Evolutionary conservation across 2,888 invertebrate genomes (phyloP).

Genomic region (Drosophila paramelanica): DNA sequence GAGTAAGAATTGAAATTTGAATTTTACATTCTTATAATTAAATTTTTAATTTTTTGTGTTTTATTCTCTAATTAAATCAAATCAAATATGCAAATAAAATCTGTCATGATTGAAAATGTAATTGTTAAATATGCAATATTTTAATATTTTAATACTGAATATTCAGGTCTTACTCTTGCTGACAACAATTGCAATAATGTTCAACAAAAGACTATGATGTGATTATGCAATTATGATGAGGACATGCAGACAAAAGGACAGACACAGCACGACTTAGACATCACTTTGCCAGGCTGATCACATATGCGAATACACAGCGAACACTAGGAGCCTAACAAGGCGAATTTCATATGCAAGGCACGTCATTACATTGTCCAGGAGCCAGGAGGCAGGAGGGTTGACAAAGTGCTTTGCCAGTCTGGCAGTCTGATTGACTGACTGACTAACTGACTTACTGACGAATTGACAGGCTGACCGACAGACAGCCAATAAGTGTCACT

Average conservation of each 20-base stretch:
- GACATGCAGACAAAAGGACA: neutral
- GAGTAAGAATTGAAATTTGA: neutral
- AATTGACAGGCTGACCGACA: slow-evolving; percentile 28
- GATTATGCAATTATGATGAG: slow-evolving; percentile 45
- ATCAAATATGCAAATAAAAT: neutral
- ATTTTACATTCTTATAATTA: no score
- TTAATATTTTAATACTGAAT: slow-evolving; percentile 2
- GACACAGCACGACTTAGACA: neutral
- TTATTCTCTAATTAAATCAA: neutral
- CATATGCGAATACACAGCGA: slow-evolving; percentile 33
- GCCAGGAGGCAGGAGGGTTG: slow-evolving; percentile 45
- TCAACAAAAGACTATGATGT: slow-evolving; percentile 36
- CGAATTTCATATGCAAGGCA: slow-evolving; percentile 70
- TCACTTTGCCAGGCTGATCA: slow-evolving; percentile 7
- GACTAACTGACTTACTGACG: slow-evolving; percentile 18
- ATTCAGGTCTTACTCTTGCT: slow-evolving; percentile 1
- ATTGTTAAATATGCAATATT: slow-evolving; percentile 6
- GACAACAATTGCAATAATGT: slow-evolving; percentile 29
- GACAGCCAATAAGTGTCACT: slow-evolving; percentile 76
- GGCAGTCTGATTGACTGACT: slow-evolving; percentile 23
- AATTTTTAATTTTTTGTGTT: no score
- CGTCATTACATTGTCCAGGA: slow-evolving; percentile 69
- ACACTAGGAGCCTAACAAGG: neutral
- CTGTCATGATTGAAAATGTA: slow-evolving; percentile 1
- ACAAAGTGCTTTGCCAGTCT: slow-evolving; percentile 54